These are phyloP conservation scores for Notechis scutatus DNA, from an alignment of 2,113 vertebrate species.

Conservation along the genomic window DNA sequence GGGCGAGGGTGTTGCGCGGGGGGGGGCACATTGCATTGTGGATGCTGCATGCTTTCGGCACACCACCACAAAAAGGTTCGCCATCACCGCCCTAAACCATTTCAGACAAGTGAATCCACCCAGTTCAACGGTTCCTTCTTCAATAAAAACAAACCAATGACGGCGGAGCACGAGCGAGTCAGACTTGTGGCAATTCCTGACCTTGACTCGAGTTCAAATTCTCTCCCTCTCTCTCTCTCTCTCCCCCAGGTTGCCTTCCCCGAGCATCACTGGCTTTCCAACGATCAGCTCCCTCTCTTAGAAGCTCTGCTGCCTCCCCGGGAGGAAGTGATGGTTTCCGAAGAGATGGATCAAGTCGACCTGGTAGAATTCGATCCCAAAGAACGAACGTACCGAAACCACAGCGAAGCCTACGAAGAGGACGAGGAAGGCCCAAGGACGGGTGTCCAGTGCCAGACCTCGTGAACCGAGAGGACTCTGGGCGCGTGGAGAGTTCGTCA, in stretches of 20 bases:
- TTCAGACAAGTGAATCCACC: neutral
- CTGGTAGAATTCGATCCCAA: slow-evolving; percentile 77
- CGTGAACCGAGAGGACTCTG: slow-evolving; percentile 49
- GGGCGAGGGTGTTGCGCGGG: no score
- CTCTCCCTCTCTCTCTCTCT: no score
- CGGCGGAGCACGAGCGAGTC: neutral
- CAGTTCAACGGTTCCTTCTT: neutral
- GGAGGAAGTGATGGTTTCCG: slow-evolving; percentile 81
- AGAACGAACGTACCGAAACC: slow-evolving; percentile 70
- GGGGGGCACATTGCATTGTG: no score
- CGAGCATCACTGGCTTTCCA: slow-evolving; percentile 84
- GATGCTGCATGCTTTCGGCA: no score
- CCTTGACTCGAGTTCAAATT: neutral
- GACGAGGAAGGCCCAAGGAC: slow-evolving; percentile 77
- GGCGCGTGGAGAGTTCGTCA: neutral
- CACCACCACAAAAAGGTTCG: no score
- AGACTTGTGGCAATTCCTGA: neutral
- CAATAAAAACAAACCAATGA: neutral
- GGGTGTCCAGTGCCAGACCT: slow-evolving; percentile 91
- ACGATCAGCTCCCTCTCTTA: slow-evolving; percentile 79
- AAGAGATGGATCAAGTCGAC: slow-evolving; percentile 92
- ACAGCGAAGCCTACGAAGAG: slow-evolving; percentile 82
- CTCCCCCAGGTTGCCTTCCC: slow-evolving; percentile 84
- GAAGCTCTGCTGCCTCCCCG: slow-evolving; percentile 85
- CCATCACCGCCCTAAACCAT: no score